Evolutionary conservation across 2,888 invertebrate species (phyloP), one percentile per base, ranked within the genome.

Genomic region (Drosophila longiperda): DNA sequence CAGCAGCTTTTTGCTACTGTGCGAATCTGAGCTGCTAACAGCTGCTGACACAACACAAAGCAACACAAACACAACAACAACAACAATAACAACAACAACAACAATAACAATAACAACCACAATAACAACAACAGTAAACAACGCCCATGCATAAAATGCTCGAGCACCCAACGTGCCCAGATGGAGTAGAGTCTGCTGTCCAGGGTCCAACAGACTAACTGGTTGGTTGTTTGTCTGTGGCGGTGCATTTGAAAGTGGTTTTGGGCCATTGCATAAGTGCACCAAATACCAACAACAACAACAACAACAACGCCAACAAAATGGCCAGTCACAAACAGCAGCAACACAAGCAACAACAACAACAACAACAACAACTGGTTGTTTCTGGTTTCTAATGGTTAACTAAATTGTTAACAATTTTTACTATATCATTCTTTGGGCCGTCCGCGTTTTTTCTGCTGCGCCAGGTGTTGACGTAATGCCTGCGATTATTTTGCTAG

Each of bases 241-340:
- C 66, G 73, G 75, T 88, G 89, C 78, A 87, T 87, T 89, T 91
- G 89, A 91, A 89, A 89, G 91, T 90, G 85, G 85, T 90, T 89
- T 83, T 76, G 88, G 90, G 87, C 83, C 80, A 78, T 91, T 90
- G 80, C 87, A 90, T 83, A 89, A 89, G 78, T 84, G 85, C 80
- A 81, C 79, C 82, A 75, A 88, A 89, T 90, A 75, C 82, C 88
- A 76, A 66, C 66, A 75, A 62, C 57, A 72, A 32, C 50, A 45
- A 45, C 45, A 23, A 20, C 77, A 66, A 20, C 62, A 73, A 63
- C 77, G 29, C 29, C 57, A 72, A 32, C 54, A 66, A 58, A 40
- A 55, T 40, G 42, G 38, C 20, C 58, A 77, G 55, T 72, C 60
- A 78, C 73, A 45, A 45, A 23, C 23, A 45, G 15, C 67, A 63